These are phyloP conservation scores for Sarcophaga rosellei DNA, from an alignment of 2,888 invertebrate species.

Conservation along the genomic window DNA sequence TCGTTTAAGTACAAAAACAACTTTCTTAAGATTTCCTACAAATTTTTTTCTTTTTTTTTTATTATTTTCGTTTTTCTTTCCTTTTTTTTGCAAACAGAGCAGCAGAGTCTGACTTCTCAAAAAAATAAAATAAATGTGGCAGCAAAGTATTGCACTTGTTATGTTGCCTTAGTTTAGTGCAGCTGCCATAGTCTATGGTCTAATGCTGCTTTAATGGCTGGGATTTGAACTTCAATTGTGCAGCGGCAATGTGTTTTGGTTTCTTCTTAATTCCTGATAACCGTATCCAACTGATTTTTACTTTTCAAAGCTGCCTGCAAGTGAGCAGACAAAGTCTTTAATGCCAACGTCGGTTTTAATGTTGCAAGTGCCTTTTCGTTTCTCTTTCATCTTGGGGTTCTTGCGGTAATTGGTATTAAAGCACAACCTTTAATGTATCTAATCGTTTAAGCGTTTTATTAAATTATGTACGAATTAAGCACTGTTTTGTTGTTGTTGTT, in stretches of 20 bases:
- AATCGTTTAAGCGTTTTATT: slow-evolving; percentile 79
- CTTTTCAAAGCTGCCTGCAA: neutral
- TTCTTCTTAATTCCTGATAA: slow-evolving; percentile 55
- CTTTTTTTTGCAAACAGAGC: neutral
- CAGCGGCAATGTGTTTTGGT: slow-evolving; percentile 22
- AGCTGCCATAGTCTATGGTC: neutral
- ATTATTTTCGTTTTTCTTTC: neutral
- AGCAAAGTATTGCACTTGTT: slow-evolving; percentile 54
- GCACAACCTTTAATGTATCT: slow-evolving; percentile 74
- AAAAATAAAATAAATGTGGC: neutral
- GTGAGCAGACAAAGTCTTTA: neutral
- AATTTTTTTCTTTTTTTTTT: neutral
- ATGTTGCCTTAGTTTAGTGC: slow-evolving; percentile 23
- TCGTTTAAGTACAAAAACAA: slow-evolving; percentile 39
- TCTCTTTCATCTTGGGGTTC: slow-evolving; percentile 42
- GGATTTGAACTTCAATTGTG: slow-evolving; percentile 44
- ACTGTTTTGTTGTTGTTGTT: slow-evolving; percentile 37
- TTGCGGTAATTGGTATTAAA: slow-evolving; percentile 52
- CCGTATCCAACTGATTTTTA: slow-evolving; percentile 60
- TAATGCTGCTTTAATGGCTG: neutral
- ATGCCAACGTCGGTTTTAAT: neutral
- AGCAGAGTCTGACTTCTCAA: neutral
- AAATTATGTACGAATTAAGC: slow-evolving; percentile 75
- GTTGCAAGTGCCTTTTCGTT: slow-evolving; percentile 29
- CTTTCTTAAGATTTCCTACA: slow-evolving; percentile 30